Percentiles rank a stretch among this genome's conserved stretches.
Conservation (phyloP, 2,888 invertebrate species). For the Mystacides longicornis region DNA sequence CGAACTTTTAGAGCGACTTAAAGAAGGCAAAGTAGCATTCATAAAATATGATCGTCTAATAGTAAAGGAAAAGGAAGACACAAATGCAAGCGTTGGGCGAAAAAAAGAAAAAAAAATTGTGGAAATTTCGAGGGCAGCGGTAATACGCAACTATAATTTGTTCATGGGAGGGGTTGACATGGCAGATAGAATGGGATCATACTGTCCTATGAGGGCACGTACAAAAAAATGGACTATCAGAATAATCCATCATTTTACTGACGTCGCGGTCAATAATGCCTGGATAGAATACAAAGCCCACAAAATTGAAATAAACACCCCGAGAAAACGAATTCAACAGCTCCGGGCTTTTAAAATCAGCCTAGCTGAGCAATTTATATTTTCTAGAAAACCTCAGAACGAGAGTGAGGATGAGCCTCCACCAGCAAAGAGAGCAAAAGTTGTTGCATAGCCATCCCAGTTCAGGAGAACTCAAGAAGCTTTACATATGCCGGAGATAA, state of each 20-base stretch:
- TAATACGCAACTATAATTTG: not conserved
- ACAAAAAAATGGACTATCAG: not conserved
- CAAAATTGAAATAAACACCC: not conserved
- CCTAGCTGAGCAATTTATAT: not conserved
- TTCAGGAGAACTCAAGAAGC: not conserved
- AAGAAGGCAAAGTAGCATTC: too few species aligned
- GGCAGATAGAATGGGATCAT: not conserved
- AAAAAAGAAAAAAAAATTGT: not conserved
- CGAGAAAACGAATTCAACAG: not conserved
- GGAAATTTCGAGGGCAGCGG: not conserved
- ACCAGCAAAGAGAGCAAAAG: not conserved
- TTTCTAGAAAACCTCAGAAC: not conserved
- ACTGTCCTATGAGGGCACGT: not conserved
- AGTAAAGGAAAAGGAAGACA: too few species aligned
- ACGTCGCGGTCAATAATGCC: not conserved
- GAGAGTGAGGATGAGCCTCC: not conserved
- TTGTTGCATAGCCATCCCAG: not conserved
- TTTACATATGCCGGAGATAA: not conserved
- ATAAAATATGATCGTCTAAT: too few species aligned
- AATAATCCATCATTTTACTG: conserved; percentile 1
- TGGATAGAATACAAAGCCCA: not conserved
- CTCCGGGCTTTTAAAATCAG: not conserved
- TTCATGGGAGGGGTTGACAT: conserved; percentile 1
- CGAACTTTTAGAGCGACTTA: too few species aligned
- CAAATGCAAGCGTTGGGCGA: not conserved